Evolutionary conservation across 1,140 invertebrate species (phyloP).

Genomic region (Eupeodes corollae): DNA sequence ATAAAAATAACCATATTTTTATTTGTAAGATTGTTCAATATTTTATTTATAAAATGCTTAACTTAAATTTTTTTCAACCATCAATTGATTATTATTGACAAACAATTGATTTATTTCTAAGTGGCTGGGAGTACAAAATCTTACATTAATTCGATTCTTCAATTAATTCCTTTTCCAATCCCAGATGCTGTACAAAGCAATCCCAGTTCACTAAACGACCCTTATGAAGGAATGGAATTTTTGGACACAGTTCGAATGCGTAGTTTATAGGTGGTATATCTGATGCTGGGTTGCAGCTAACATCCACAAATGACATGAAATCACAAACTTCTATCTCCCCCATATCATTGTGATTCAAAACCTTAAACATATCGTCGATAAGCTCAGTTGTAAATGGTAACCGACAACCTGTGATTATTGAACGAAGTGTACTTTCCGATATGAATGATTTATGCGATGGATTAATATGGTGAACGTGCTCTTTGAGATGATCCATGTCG

Average conservation of each 20-base stretch:
- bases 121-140: too few relatives aligned
- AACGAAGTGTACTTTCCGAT: conserved; percentile 43
- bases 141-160: background rate
- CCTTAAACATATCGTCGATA: conserved; percentile 53
- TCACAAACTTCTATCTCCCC: conserved; percentile 43
- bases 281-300: conserved; percentile 19
- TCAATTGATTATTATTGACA: too few relatives aligned
- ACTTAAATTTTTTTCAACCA: too few relatives aligned
- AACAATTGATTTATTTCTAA: too few relatives aligned
- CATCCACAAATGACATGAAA: conserved; percentile 30
- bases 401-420: conserved; percentile 49
- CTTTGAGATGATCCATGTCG: conserved; percentile 49
- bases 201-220: conserved; percentile 29
- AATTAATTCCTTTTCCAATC: conserved; percentile 24
- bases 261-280: conserved; percentile 32
- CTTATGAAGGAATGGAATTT: conserved; percentile 28
- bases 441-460: conserved; percentile 44
- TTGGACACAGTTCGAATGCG: conserved; percentile 32
- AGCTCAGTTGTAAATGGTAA: conserved; percentile 55
- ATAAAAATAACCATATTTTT: too few relatives aligned
- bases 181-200: conserved; percentile 24
- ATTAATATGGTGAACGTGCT: conserved; percentile 54
- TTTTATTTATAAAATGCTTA: too few relatives aligned
- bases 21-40: too few relatives aligned
- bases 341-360: conserved; percentile 47